Conservation (phyloP, 2,113 vertebrate genomes). For the Phylloscopus trochiloides region DNA sequence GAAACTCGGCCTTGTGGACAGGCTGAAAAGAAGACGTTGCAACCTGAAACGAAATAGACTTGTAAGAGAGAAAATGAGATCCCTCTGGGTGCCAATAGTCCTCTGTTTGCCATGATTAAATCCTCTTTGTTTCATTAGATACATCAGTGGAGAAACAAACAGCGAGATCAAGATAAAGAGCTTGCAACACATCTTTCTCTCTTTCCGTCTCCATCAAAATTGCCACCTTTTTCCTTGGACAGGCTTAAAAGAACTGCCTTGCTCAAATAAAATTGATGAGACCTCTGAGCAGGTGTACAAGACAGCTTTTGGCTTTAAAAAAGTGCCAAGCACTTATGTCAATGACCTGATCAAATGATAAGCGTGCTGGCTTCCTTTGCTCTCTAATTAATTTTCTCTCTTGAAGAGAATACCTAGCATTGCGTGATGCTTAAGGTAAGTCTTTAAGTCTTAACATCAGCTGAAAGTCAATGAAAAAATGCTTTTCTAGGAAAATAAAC, state of each 20-base stretch:
- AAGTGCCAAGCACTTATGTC: slow-evolving; percentile 76
- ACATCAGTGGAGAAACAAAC: slow-evolving; percentile 79
- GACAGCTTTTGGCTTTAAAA: slow-evolving; percentile 67
- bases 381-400: slow-evolving; percentile 73
- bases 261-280: slow-evolving; percentile 75
- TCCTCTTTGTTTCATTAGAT: slow-evolving; percentile 82
- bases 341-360: slow-evolving; percentile 75
- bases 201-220: slow-evolving; percentile 48
- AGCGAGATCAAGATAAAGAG: slow-evolving; percentile 76
- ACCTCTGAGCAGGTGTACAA: slow-evolving; percentile 73
- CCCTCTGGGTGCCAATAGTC: slow-evolving; percentile 73
- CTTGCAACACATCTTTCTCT: slow-evolving; percentile 64
- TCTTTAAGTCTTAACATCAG: slow-evolving; percentile 13
- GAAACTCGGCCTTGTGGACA: slow-evolving; percentile 72
- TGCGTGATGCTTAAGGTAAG: not conserved
- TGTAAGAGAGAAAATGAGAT: slow-evolving; percentile 77
- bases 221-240: slow-evolving; percentile 65
- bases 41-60: slow-evolving; percentile 72
- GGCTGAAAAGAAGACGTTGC: slow-evolving; percentile 68
- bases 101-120: slow-evolving; percentile 80
- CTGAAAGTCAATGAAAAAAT: slow-evolving; percentile 1
- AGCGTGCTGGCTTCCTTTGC: slow-evolving; percentile 67
- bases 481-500: not conserved
- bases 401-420: slow-evolving; percentile 61
- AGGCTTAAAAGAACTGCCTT: slow-evolving; percentile 65